A percentile compares a stretch with the other conserved stretches of the same genome.
Conservation (phyloP, 2,888 invertebrate species). For the Athalia rosae region DNA sequence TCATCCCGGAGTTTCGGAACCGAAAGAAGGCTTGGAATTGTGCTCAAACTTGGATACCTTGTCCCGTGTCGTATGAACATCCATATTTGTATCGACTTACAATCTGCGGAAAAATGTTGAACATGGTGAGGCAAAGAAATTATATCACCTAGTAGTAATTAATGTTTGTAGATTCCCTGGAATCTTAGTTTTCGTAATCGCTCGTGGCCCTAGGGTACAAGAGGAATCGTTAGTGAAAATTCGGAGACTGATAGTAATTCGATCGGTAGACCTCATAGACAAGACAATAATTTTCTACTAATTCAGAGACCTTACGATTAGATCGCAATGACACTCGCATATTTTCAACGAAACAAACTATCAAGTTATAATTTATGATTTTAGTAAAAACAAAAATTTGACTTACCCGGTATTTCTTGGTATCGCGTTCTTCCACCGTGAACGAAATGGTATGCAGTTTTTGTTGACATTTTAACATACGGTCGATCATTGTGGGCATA, state of each 20-base stretch:
- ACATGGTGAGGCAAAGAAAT: not conserved
- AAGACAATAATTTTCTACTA: not conserved
- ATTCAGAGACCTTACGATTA: too few species aligned
- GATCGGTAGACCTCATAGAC: not conserved
- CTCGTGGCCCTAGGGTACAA: too few species aligned
- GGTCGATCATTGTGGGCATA: constrained; percentile 79
- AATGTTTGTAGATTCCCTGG: not conserved
- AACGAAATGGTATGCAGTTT: constrained; percentile 85
- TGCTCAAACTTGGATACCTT: constrained; percentile 78
- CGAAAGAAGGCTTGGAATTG: constrained; percentile 76
- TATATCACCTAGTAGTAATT: not conserved
- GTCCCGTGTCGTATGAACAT: constrained; percentile 83
- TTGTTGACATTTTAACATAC: constrained; percentile 82
- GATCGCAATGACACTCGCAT: too few species aligned
- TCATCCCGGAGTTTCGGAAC: constrained; percentile 78
- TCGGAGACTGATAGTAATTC: not conserved
- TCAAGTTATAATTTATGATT: not conserved
- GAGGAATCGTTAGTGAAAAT: too few species aligned
- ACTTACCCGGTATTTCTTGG: constrained; percentile 81
- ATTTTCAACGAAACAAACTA: too few species aligned
- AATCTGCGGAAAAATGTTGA: constrained; percentile 76
- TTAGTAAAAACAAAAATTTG: not conserved
- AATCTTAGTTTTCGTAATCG: too few species aligned
- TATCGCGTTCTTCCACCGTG: constrained; percentile 77
- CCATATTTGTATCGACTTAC: constrained; percentile 84